Evolutionary conservation across 1,140 invertebrate genomes (phyloP), one percentile per base, ranked within the genome.

Genomic region (Lineus longissimus): DNA sequence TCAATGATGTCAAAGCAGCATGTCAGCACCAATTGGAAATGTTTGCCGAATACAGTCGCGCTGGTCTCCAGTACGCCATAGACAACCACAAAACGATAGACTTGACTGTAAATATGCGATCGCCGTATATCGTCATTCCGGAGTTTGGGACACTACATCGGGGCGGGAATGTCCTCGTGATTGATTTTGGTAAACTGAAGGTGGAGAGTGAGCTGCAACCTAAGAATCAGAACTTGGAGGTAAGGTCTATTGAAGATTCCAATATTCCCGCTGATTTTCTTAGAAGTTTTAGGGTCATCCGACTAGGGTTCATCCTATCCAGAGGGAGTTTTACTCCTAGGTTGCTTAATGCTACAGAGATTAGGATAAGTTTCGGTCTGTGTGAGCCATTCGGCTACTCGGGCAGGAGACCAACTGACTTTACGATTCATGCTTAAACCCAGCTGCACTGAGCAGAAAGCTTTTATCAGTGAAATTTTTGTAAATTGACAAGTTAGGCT

Each of bases 131-230:
- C 47, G 86, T 93, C 1, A 83, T 93, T 65, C 90, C 91, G 2
- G 89, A 92, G 80, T 84, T 87, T 72, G 90, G 90, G 41, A 88
- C 88, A 45, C 77, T 89, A 29, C 86, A 89, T 71, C 90, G 89
- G 73, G 86, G 86, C 40, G 90, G 89, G 27, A 86, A 88, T 76
- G 83, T 92, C 17, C 78, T 92, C 64, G 84, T 92, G 2, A 31
- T 90, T 27, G 91, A 92, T 81, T 83, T 91, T 33, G 90, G 90
- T 43, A 85, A 86, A 47, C 79, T 92, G 56, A 84, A 84, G 33
- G 81, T 93, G 1, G 87, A 86, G 65, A 92, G 88, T 62, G 91
- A 93, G 74, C 80, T 92, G 59, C 90, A 91, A 75, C 87, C 88
- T 7, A 82, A 85, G 13, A 87, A 70, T 65, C 68, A 70, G 84